Base-by-base conservation (phyloP, 1,140 invertebrate species). In the Drosophila hydei region DNA sequence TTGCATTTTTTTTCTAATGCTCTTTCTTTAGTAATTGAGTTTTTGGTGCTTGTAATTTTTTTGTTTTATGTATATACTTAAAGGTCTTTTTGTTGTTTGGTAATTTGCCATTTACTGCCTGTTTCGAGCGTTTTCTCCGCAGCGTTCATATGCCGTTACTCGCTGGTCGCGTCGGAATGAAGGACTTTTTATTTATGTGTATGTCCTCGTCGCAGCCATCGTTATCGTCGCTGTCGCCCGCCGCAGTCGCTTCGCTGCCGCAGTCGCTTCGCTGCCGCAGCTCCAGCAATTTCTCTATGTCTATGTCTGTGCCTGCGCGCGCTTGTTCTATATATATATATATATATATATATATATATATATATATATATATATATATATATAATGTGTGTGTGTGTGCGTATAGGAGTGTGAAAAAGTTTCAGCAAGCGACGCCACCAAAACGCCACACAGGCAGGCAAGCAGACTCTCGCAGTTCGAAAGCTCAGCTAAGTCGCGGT, bases 161-260 rank as follows among this genome's bases (percentile, higher is more conserved):
- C 90, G 90, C 89, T 84, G 80, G 90, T 91, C 90, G 90, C 83
- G 84, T 89, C 83, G 90, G 90, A 91, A 91, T 91, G 89, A 91
- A 91, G 87, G 85, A 89, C 83, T 89, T 91, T 91, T 91, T 91
- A 91, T 91, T 91, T 91, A 90, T 91, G 87, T 91, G 85, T 89
- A 84, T 80, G 85, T 85, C 79, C 85, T 79, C 77, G 79, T 61
- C 84, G 85, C 74, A 72, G 74, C 52, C 68, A 36, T 47, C 38
- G 73, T 45, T 16, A 33, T 43, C 36, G 45, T 40, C 19, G 43
- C 16, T 16, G 59, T 14, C 16, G 48, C 65, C n/a, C 21, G 47
- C 42, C 16, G 54, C 23, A 48, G 55, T 9, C 33, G n/a, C n/a
- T n/a, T 33, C 30, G 64, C 11, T 47, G 76, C 47, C 42, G 59